These are phyloP conservation scores for Axis porcinus DNA, from an alignment of 2,113 vertebrate species.

Conservation along the genomic window DNA sequence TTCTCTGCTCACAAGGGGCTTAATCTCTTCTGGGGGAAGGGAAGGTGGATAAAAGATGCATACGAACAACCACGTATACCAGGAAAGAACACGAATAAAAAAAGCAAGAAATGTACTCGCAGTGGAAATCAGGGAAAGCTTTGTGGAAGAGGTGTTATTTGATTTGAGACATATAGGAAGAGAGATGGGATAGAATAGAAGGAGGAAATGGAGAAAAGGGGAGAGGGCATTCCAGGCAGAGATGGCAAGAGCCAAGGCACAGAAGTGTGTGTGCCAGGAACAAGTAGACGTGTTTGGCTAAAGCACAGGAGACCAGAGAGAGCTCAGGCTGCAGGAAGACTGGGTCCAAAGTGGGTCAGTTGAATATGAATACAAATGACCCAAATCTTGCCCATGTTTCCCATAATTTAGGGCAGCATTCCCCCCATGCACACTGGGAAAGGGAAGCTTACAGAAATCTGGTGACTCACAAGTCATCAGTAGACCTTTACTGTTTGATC, in stretches of 20 bases:
- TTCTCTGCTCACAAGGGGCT: neutral
- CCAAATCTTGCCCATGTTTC: conserved; percentile 50
- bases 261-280: conserved; percentile 50
- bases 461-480: conserved; percentile 23
- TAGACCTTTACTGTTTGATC: neutral
- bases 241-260: conserved; percentile 33
- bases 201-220: neutral
- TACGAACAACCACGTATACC: neutral
- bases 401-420: conserved; percentile 48
- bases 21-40: neutral
- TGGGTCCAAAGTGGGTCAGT: conserved; percentile 48
- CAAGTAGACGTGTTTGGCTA: conserved; percentile 51
- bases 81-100: conserved; percentile 4
- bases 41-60: neutral
- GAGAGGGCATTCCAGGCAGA: conserved; percentile 39
- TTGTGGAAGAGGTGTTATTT: neutral
- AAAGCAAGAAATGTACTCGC: neutral
- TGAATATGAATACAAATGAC: conserved; percentile 60
- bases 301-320: conserved; percentile 37
- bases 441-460: conserved; percentile 30
- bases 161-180: neutral
- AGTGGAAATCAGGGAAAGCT: neutral
- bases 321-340: conserved; percentile 17
- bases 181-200: neutral
- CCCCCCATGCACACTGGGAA: neutral